Evolutionary conservation across 2,888 invertebrate species (phyloP).

Genomic region (Melanchra persicariae): DNA sequence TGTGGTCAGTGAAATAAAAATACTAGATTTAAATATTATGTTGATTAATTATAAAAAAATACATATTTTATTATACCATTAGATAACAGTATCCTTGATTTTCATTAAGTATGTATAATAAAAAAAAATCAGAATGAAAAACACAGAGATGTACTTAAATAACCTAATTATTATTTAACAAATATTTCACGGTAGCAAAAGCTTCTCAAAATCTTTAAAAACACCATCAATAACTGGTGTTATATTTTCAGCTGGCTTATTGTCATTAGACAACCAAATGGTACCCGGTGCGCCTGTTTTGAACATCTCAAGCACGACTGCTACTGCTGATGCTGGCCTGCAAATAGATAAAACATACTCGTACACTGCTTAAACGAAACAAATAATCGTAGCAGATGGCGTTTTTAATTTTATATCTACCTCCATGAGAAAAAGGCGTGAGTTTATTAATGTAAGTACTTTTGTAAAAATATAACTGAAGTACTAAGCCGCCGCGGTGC

Average conservation of each 20-base stretch:
- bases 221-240: constrained; percentile 60
- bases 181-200: constrained; percentile 1
- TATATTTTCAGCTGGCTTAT: constrained; percentile 68
- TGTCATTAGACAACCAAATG: constrained; percentile 64
- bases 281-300: constrained; percentile 66
- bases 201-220: constrained; percentile 51
- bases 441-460: not conserved
- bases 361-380: not conserved
- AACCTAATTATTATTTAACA: not conserved
- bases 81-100: not conserved
- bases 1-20: too few relatives aligned
- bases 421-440: not conserved
- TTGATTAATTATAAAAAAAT: too few relatives aligned
- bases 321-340: constrained; percentile 68
- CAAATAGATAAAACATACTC: constrained; percentile 2
- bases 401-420: not conserved
- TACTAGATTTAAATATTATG: too few relatives aligned
- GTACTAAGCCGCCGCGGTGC: too few relatives aligned
- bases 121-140: not conserved
- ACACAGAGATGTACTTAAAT: not conserved
- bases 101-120: not conserved
- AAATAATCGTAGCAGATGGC: not conserved
- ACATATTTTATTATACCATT: not conserved
- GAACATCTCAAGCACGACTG: constrained; percentile 64
- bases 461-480: too few relatives aligned